Conservation (phyloP, 2,797 vertebrate genomes). For the Rhabdomys pumilio region DNA sequence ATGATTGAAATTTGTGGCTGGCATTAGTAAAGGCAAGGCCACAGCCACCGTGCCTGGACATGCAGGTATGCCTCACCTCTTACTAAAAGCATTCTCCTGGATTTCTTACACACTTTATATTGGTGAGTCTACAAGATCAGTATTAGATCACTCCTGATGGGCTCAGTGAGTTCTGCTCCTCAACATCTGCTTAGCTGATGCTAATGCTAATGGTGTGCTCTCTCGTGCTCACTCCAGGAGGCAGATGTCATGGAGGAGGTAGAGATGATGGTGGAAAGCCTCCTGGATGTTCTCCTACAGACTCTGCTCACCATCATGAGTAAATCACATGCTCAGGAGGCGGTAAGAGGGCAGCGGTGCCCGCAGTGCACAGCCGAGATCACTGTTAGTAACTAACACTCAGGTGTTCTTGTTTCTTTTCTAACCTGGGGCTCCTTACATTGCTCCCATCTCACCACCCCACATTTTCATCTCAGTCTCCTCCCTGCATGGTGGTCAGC, state of each 20-base stretch:
- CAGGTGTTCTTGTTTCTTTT: conserved; percentile 92
- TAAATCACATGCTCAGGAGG: conserved; percentile 99
- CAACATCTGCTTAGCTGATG: neutral
- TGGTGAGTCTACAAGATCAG: neutral
- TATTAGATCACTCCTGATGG: conserved; percentile 15
- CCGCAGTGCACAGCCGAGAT: conserved; percentile 99
- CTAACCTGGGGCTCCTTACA: conserved; percentile 88
- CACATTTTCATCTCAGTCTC: conserved; percentile 84
- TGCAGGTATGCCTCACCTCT: neutral
- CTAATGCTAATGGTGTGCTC: conserved; percentile 83
- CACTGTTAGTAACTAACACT: conserved; percentile 99
- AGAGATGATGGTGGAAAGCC: conserved; percentile 99
- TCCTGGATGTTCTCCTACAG: conserved; percentile 99
- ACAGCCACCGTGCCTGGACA: neutral
- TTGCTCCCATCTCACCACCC: conserved; percentile 75
- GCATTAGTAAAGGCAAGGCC: neutral
- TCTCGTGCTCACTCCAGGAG: conserved; percentile 92
- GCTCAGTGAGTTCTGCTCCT: conserved; percentile 53
- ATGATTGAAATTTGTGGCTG: conserved; percentile 9
- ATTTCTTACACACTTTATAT: neutral
- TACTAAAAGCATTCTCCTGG: neutral
- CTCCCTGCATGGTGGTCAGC: conserved; percentile 85
- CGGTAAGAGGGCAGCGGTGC: conserved; percentile 99
- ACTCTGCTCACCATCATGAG: conserved; percentile 99
- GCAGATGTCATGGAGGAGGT: conserved; percentile 98